Conservation (phyloP, 2,113 vertebrate species). For the Chlamydotis undulata region DNA sequence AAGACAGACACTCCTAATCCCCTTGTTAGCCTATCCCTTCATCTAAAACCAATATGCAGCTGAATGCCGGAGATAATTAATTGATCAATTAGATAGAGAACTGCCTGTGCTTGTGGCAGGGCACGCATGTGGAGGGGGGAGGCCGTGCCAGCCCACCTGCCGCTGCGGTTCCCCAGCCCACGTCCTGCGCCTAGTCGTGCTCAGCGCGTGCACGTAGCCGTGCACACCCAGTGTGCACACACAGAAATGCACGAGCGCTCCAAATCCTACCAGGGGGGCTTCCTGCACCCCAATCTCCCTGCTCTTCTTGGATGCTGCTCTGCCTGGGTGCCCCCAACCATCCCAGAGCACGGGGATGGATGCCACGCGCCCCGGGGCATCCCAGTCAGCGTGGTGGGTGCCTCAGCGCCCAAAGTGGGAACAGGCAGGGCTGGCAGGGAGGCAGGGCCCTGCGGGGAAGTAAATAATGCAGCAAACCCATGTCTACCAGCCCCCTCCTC, state of each 20-base stretch:
- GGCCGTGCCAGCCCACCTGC: neutral
- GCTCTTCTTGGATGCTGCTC: neutral
- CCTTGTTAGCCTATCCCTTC: slow-evolving; percentile 44
- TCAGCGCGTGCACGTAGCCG: fast-evolving
- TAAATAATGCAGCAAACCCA: slow-evolving; percentile 51
- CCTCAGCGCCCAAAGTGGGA: neutral
- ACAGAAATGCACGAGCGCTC: neutral
- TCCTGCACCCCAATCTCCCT: too few relatives aligned
- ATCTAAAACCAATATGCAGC: slow-evolving; percentile 48
- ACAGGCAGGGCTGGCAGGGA: neutral
- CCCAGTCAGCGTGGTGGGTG: neutral
- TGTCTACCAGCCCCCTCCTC: slow-evolving; percentile 46
- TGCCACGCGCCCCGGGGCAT: too few relatives aligned
- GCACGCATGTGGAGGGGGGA: neutral
- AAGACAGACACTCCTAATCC: neutral
- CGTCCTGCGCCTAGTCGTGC: fast-evolving
- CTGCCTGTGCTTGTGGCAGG: neutral
- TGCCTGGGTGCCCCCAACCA: neutral
- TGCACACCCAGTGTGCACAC: neutral
- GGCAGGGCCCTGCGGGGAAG: neutral
- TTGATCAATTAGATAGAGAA: slow-evolving; percentile 59
- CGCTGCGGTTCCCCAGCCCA: fast-evolving
- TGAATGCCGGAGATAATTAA: slow-evolving; percentile 50
- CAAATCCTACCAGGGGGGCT: fast-evolving
- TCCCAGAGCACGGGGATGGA: neutral